Percentiles rank a stretch among this genome's conserved stretches.
Evolutionary conservation across 1,140 invertebrate genomes (phyloP).

Genomic region (Aphaenogaster rudis): DNA sequence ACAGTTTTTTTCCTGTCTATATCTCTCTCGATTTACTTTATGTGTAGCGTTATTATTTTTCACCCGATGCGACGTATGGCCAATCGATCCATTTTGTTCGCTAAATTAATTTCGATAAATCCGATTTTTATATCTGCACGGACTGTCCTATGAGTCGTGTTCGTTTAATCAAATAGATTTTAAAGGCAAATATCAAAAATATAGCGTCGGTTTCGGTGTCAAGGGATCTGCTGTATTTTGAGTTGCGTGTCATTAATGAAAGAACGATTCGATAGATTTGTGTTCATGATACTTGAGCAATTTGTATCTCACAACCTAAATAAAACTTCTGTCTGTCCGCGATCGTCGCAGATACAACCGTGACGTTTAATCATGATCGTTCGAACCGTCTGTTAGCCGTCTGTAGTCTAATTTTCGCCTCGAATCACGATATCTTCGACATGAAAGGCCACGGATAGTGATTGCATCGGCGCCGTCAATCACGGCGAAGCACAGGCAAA

Average conservation of each 20-base stretch:
- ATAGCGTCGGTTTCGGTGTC: neutral
- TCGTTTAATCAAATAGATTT: neutral
- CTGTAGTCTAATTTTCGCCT: slow-evolving; percentile 42
- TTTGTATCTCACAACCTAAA: neutral
- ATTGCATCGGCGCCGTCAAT: slow-evolving; percentile 66
- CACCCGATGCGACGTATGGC: neutral
- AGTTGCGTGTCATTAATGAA: neutral
- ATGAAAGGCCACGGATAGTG: slow-evolving; percentile 34
- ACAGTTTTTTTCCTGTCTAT: neutral
- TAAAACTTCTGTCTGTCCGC: neutral
- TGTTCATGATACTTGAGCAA: neutral
- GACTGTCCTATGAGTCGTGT: neutral
- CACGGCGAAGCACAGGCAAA: slow-evolving; percentile 11
- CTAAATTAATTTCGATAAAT: slow-evolving; percentile 45
- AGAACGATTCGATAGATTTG: neutral
- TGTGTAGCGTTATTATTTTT: slow-evolving; percentile 44
- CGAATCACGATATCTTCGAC: slow-evolving; percentile 52
- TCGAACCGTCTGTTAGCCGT: slow-evolving; percentile 51
- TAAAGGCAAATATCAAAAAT: neutral
- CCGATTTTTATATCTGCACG: slow-evolving; percentile 8
- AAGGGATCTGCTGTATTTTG: neutral
- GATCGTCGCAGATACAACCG: neutral
- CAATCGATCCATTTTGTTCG: slow-evolving; percentile 10
- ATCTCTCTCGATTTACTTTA: neutral
- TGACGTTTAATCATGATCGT: slow-evolving; percentile 44